Evolutionary conservation across 2,113 vertebrate genomes (phyloP).

Genomic region (Colossoma macropomum): DNA sequence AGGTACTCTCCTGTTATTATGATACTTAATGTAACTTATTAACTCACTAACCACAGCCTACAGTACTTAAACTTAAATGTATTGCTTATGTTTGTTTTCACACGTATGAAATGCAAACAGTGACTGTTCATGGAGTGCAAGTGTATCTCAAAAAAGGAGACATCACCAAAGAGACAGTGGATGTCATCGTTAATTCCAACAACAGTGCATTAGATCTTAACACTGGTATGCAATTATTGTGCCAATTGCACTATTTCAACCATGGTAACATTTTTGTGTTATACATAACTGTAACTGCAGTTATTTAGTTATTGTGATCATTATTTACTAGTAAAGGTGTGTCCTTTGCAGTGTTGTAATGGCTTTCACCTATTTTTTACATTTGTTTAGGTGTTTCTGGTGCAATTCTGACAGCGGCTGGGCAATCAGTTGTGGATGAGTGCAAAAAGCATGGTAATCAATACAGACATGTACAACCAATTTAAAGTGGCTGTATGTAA

Average conservation of each 20-base stretch:
- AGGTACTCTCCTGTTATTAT: constrained; percentile 29
- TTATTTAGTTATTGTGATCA: too few species aligned
- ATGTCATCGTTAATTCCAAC: constrained; percentile 67
- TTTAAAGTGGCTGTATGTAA: too few species aligned
- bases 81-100: neutral
- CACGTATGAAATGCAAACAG: constrained; percentile 20
- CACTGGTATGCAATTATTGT: constrained; percentile 54
- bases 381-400: constrained; percentile 64
- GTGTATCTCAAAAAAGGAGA: constrained; percentile 65
- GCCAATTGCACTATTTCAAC: neutral
- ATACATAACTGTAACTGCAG: neutral
- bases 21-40: neutral
- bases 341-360: neutral
- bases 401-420: constrained; percentile 65
- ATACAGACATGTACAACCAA: neutral
- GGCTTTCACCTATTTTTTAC: neutral
- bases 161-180: constrained; percentile 64
- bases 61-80: neutral
- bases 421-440: constrained; percentile 59
- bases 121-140: constrained; percentile 52
- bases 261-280: too few species aligned
- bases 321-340: neutral
- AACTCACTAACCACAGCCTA: neutral
- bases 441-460: constrained; percentile 60
- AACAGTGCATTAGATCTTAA: constrained; percentile 60